phyloP scores from a whole-genome alignment of 2,113 vertebrate species.

The Lycaon pictus region DNA sequence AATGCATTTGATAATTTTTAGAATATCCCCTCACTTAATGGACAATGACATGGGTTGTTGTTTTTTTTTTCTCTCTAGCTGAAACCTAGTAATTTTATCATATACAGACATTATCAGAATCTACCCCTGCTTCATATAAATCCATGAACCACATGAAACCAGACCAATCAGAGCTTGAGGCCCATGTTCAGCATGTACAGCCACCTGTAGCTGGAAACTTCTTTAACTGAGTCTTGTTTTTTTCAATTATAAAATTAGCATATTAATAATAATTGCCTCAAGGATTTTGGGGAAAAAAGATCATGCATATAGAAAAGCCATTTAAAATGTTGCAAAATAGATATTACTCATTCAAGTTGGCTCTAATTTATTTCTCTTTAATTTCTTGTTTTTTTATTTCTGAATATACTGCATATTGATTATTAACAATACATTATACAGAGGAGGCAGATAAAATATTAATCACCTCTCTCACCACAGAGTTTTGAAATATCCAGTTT shows the following conservation, averaged over 20 bases:
- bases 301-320: background rate
- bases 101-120: background rate
- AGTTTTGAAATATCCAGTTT: background rate
- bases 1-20: background rate
- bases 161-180: background rate
- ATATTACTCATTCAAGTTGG: background rate
- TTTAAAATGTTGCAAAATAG: background rate
- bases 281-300: background rate
- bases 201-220: background rate
- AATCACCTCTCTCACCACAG: background rate
- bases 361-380: background rate
- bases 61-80: background rate
- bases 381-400: background rate
- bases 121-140: background rate
- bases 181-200: background rate
- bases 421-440: background rate
- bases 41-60: background rate
- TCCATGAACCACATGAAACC: too few relatives aligned
- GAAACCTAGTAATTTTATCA: background rate
- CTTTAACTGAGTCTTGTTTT: background rate
- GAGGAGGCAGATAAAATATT: background rate
- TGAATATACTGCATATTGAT: background rate
- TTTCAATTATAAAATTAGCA: background rate
- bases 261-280: background rate
- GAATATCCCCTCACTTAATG: background rate